Base-by-base conservation (phyloP, 2,888 invertebrate genomes). In the Plagodis dolabraria region DNA sequence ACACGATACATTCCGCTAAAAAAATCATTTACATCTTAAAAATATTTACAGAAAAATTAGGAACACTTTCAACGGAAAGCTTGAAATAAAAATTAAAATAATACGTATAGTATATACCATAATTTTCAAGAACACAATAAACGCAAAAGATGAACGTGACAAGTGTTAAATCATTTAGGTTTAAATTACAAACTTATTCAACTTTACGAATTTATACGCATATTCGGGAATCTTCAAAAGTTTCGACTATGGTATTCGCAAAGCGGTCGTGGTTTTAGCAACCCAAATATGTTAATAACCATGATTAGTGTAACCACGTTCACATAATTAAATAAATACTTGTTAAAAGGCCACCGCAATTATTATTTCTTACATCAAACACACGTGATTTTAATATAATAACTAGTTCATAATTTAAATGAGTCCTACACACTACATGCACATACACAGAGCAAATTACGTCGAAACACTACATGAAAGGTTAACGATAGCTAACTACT, bases 1-100 rank as follows among this genome's bases (percentile, higher is more conserved):
- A 60, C 70, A 71, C 67, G 63, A 69, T 67, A 70, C 67, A 69
- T 76, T 74, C 62, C 69, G 66, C 64, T 70, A 70, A 74, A 76
- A 70, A 60, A 55, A 69, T 65, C 72, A 78, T 74, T 78, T 78
- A 71, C 60, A 70, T 67, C 74, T 77, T 76, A 77, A 74, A 68
- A 67, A 70, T 70, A 73, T 74, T 43, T 71, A 59, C 6, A 40
- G 9, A 49, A 63, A 59, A 72, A 72, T 63, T 54, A 68, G 59
- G 60, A 72, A 40, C 10, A 40, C 40, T 40, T 40, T 10, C 63
- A 56, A 62, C 57, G 53, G 50, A 60, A 47, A 60, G 42, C 45
- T 46, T 44, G 54, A 68, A 69, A 69, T 66, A 53, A 56, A 67
- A 68, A 42, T 9, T 22, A 22, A 40, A 5, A 40, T 10, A 56